Evolutionary conservation across 1,140 invertebrate species (phyloP).

Genomic region (Neoseiulus cucumeris): DNA sequence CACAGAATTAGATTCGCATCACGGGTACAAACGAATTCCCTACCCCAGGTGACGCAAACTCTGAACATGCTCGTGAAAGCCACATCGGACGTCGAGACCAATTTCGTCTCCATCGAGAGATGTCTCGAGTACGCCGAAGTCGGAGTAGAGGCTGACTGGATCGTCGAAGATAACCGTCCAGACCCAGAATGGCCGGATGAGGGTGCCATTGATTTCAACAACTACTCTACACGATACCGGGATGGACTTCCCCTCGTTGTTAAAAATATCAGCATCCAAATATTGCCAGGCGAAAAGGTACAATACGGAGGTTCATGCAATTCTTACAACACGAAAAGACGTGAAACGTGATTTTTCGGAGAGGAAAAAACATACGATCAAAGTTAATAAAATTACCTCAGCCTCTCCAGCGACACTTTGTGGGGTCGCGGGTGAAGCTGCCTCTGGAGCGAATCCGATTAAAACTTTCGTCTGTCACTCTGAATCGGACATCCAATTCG

Average conservation of each 20-base stretch:
- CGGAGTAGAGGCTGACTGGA: conserved; percentile 16
- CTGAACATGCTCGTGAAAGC: conserved; percentile 40
- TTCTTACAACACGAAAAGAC: too few relatives aligned
- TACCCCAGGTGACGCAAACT: conserved; percentile 34
- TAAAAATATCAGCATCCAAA: conserved; percentile 43
- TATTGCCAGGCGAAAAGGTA: conserved; percentile 52
- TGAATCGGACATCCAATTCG: too few relatives aligned
- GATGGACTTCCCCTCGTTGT: conserved; percentile 45
- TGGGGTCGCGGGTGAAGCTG: too few relatives aligned
- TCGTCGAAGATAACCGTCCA: conserved; percentile 15
- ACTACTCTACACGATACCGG: conserved; percentile 14
- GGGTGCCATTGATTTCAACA: conserved; percentile 12
- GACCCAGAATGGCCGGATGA: conserved; percentile 11
- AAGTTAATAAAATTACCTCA: too few relatives aligned
- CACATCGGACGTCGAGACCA: conserved; percentile 40
- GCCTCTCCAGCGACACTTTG: too few relatives aligned
- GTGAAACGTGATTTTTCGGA: too few relatives aligned
- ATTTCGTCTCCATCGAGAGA: conserved; percentile 42
- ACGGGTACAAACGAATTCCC: too few relatives aligned
- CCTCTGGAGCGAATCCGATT: too few relatives aligned
- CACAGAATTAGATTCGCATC: too few relatives aligned
- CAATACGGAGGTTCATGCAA: too few relatives aligned
- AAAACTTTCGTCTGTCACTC: too few relatives aligned
- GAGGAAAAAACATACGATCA: too few relatives aligned
- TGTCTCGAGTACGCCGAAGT: conserved; percentile 37